Evolutionary conservation across 2,888 invertebrate genomes (phyloP).

Genomic region (Seira sanloemensis): DNA sequence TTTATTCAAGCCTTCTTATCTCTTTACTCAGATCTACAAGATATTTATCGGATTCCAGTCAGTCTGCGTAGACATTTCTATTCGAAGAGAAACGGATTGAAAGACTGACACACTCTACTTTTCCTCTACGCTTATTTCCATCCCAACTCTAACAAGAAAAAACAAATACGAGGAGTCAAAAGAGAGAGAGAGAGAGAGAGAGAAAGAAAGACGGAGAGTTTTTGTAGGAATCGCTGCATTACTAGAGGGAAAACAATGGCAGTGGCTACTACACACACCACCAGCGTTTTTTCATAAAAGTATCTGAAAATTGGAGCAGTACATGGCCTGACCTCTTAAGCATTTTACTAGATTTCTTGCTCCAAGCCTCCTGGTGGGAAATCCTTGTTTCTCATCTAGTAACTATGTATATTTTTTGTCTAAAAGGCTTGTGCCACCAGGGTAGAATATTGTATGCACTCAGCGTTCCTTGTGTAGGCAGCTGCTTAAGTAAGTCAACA

Average conservation of each 20-base stretch:
- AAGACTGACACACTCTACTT: slow-evolving; percentile 48
- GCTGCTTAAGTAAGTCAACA: slow-evolving; percentile 19
- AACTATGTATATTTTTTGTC: slow-evolving; percentile 10
- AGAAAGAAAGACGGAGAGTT: too few species aligned
- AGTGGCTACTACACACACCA: background rate
- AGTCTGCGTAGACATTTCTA: slow-evolving; percentile 36
- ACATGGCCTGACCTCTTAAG: slow-evolving; percentile 42
- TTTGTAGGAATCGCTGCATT: background rate
- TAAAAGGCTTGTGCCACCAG: slow-evolving; percentile 7
- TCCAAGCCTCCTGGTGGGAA: slow-evolving; percentile 37
- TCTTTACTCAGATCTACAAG: slow-evolving; percentile 39
- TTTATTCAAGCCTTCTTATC: slow-evolving; percentile 49
- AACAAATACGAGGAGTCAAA: slow-evolving; percentile 9
- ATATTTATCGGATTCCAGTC: slow-evolving; percentile 55
- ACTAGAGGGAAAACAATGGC: slow-evolving; percentile 6
- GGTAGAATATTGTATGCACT: background rate
- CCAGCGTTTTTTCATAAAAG: background rate
- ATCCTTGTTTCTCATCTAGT: slow-evolving; percentile 23
- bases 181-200: too few species aligned
- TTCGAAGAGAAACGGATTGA: slow-evolving; percentile 17
- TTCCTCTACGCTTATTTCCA: background rate
- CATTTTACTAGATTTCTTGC: slow-evolving; percentile 13
- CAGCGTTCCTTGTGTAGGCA: background rate
- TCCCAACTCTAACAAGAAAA: background rate
- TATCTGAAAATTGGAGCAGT: slow-evolving; percentile 30